phyloP scores from a whole-genome alignment of 2,113 vertebrate genomes.

The Siphamia tubifer region DNA sequence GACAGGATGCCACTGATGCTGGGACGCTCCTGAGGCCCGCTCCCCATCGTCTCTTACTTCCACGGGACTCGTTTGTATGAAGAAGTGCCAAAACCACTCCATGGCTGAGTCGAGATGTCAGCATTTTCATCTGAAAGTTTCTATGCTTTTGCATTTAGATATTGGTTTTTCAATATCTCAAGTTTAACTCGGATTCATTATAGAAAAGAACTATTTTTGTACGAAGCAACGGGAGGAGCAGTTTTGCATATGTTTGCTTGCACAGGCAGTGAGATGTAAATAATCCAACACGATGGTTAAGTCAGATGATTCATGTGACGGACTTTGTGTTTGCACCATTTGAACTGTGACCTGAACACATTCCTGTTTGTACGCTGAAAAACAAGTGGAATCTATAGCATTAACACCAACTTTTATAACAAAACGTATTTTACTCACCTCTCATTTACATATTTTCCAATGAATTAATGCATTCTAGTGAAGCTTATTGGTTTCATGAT shows the following conservation, averaged over 20 bases:
- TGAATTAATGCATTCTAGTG: no score
- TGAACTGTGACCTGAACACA: slow-evolving; percentile 54
- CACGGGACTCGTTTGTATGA: slow-evolving; percentile 73
- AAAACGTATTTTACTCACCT: slow-evolving; percentile 34
- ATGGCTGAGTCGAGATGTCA: slow-evolving; percentile 57
- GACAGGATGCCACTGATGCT: no score
- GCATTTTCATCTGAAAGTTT: slow-evolving; percentile 70
- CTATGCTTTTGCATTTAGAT: slow-evolving; percentile 76
- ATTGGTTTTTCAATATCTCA: slow-evolving; percentile 67
- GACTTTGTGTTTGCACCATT: slow-evolving; percentile 41
- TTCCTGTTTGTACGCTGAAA: slow-evolving; percentile 68
- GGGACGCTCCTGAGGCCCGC: no score
- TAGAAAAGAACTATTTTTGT: slow-evolving; percentile 82
- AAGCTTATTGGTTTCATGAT: no score
- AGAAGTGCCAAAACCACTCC: slow-evolving; percentile 79
- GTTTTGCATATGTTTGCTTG: slow-evolving; percentile 71
- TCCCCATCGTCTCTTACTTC: slow-evolving; percentile 35
- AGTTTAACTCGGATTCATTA: slow-evolving; percentile 60
- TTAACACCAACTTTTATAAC: slow-evolving; percentile 38
- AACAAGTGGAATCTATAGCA: slow-evolving; percentile 35
- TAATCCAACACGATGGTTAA: slow-evolving; percentile 65
- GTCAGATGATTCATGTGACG: slow-evolving; percentile 49
- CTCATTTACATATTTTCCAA: slow-evolving; percentile 13
- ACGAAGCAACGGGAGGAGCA: slow-evolving; percentile 50
- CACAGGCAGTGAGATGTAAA: slow-evolving; percentile 72